phyloP scores from a whole-genome alignment of 2,113 vertebrate species.

The Ammodytes marinus region DNA sequence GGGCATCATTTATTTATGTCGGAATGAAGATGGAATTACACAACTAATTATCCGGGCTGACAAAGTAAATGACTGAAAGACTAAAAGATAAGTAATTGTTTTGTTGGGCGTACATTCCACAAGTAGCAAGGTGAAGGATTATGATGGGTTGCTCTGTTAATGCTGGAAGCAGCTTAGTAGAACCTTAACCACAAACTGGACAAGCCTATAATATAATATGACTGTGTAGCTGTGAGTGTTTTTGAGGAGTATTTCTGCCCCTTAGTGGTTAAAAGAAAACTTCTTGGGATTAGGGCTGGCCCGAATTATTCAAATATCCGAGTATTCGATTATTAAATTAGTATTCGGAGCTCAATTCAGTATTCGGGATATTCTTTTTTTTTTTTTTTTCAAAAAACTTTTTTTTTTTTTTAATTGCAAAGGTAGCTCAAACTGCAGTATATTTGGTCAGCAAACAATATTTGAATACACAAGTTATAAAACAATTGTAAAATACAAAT shows the following conservation, averaged over 20 bases:
- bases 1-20: not conserved
- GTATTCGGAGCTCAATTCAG: too few species aligned
- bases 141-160: not conserved
- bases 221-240: not conserved
- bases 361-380: too few species aligned
- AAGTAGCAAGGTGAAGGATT: not conserved
- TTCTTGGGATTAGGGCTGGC: conserved; percentile 21
- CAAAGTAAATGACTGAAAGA: not conserved
- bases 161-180: not conserved
- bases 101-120: not conserved
- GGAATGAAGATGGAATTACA: not conserved
- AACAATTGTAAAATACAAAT: too few species aligned
- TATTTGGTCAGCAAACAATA: too few species aligned
- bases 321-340: too few species aligned
- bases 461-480: too few species aligned
- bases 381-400: conserved; percentile 8
- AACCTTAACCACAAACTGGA: not conserved
- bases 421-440: too few species aligned
- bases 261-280: not conserved
- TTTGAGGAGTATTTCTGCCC: not conserved
- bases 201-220: not conserved
- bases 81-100: not conserved
- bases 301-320: too few species aligned
- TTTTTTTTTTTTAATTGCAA: too few species aligned
- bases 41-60: not conserved